Evolutionary conservation across 2,888 invertebrate species (phyloP).

Genomic region (Caenorhabditis becei): DNA sequence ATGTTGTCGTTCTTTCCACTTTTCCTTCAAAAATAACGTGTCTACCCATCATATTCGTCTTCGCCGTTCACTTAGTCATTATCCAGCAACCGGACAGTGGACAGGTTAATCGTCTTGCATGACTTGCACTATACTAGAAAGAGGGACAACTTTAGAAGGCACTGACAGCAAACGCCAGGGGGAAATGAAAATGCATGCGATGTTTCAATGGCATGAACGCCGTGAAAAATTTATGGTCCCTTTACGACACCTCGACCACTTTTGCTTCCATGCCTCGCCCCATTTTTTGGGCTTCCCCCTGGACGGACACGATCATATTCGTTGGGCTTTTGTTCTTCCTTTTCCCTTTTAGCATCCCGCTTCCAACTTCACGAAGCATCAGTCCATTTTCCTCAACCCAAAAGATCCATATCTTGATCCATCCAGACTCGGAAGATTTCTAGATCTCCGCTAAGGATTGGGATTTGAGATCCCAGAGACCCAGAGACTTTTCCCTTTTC

Average conservation of each 20-base stretch:
- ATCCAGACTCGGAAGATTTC: too few species aligned
- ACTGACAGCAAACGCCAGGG: background rate
- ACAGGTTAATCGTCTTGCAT: conserved; percentile 24
- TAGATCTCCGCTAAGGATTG: conserved; percentile 2
- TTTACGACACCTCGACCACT: conserved; percentile 40
- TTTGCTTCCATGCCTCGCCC: background rate
- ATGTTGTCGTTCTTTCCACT: background rate
- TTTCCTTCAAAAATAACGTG: background rate
- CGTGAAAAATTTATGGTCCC: conserved; percentile 49
- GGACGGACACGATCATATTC: background rate
- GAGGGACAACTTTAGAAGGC: conserved; percentile 18
- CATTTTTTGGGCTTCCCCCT: conserved; percentile 5
- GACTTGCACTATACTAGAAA: background rate
- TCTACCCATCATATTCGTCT: conserved; percentile 21
- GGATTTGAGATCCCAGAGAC: too few species aligned
- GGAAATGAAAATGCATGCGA: conserved; percentile 43
- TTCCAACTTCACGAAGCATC: background rate
- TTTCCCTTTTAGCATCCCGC: conserved; percentile 5
- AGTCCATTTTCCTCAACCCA: background rate
- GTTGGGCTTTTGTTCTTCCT: conserved; percentile 13
- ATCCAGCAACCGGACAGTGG: conserved; percentile 39
- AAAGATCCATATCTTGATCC: background rate
- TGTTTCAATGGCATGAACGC: conserved; percentile 33
- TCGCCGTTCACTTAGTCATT: conserved; percentile 34
- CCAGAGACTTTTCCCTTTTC: background rate